Evolutionary conservation across 92 coral and sea anemone species (phyloP), one percentile per base, ranked within the genome.

Genomic region (Galaxea fascicularis): DNA sequence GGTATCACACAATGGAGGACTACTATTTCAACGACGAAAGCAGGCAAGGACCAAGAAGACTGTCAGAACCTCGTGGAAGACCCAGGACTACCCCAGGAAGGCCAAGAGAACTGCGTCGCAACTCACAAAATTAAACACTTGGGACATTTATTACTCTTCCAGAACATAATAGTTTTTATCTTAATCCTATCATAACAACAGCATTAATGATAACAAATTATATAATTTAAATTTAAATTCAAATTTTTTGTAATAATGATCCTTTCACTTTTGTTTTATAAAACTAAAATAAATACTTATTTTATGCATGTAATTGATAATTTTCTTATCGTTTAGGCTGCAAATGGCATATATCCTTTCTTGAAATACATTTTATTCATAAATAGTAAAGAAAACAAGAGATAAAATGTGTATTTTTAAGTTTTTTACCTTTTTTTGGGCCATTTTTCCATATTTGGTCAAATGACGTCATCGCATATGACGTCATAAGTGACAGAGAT

Each of bases 391-490:
- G n/a, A n/a, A n/a, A n/a, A n/a, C n/a, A n/a, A n/a, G n/a, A n/a
- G n/a, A n/a, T n/a, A n/a, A n/a, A n/a, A n/a, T n/a, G n/a, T n/a
- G n/a, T n/a, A n/a, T n/a, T n/a, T n/a, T n/a, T n/a, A n/a, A n/a
- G n/a, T n/a, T n/a, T n/a, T n/a, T n/a, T n/a, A 52, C 66, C 65
- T 22, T 75, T 75, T 58, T 62, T 59, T 8, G 15, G 10, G 53
- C 53, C 71, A 44, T 20, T 45, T 77, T 60, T 77, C 82, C 82
- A 77, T 76, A 76, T 77, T 77, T 77, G 82, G 71, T 77, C 25
- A 29, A 27, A 77, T 77, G 57, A 57, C 35, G 73, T 62, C 73
- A 78, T 41, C 83, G 20, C 1, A 41, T 44, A 78, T 77, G 82
- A 58, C 82, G 21, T 64, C 60, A 20, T 45, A 17, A 45, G 45